phyloP scores from a whole-genome alignment of 2,113 vertebrate genomes.

The Sinosuthora webbiana region DNA sequence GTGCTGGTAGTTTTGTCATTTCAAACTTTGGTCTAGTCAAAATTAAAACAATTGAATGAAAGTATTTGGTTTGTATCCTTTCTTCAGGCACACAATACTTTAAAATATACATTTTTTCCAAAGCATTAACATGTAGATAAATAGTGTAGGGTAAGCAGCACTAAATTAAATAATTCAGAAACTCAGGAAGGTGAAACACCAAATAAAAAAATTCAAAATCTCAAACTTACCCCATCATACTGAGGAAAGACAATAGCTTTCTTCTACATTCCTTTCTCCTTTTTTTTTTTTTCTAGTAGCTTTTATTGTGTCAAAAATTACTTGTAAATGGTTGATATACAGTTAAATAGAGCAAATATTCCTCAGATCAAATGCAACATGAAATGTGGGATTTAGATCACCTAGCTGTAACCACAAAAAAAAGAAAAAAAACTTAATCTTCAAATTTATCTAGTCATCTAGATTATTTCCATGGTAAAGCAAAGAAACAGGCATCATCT shows the following conservation, averaged over 20 bases:
- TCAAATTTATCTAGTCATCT: not conserved
- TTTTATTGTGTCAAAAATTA: not conserved
- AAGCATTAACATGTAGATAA: not conserved
- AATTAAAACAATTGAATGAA: not conserved
- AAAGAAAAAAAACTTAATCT: not conserved
- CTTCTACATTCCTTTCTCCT: not conserved
- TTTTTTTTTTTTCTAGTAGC: not conserved
- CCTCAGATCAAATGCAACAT: not conserved
- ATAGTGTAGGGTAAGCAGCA: not conserved
- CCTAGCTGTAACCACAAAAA: not conserved
- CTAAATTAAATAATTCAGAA: not conserved
- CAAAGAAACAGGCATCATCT: not conserved
- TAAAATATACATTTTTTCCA: not conserved
- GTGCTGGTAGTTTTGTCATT: not conserved
- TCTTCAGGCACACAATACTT: not conserved
- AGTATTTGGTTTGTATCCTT: not conserved
- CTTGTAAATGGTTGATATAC: not conserved
- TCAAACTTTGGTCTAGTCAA: not conserved
- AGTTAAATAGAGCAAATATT: not conserved
- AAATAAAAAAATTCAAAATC: not conserved
- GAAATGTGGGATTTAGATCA: not conserved
- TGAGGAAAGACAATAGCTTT: not conserved
- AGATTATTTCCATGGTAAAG: not conserved
- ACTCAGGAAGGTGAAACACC: not conserved
- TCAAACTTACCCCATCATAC: fast-evolving